Conservation (phyloP, 2,888 invertebrate genomes). For the Leucophenga montana region DNA sequence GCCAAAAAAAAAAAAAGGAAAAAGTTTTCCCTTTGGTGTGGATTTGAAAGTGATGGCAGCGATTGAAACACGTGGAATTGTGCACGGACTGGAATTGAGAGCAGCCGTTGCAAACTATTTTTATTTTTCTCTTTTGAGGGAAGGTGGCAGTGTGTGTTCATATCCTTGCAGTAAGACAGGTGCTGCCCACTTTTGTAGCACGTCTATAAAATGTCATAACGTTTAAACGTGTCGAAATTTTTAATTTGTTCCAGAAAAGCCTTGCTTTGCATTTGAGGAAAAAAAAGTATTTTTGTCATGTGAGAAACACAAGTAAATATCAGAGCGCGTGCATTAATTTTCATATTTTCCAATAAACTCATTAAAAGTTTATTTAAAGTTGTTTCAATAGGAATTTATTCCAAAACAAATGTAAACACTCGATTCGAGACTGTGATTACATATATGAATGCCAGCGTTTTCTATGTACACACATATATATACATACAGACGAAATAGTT, state of each 20-base stretch:
- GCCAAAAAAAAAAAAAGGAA: too few relatives aligned
- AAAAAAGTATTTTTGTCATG: conserved; percentile 34
- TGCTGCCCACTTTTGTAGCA: conserved; percentile 52
- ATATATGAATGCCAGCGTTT: conserved; percentile 61
- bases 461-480: conserved; percentile 23
- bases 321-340: conserved; percentile 4
- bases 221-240: conserved; percentile 67
- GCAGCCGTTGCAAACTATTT: conserved; percentile 22
- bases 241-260: conserved; percentile 34
- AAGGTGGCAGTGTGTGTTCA: conserved; percentile 45
- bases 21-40: not conserved
- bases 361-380: conserved; percentile 49
- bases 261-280: not conserved
- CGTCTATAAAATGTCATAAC: conserved; percentile 68
- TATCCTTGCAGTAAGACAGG: conserved; percentile 52
- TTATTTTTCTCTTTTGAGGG: conserved; percentile 11
- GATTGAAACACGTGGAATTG: not conserved
- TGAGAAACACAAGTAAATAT: conserved; percentile 1
- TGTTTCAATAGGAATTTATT: conserved; percentile 12
- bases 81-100: too few relatives aligned
- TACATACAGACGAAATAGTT: not conserved
- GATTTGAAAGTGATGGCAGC: not conserved
- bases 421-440: conserved; percentile 5
- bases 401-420: conserved; percentile 6
- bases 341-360: conserved; percentile 28